phyloP scores from a whole-genome alignment of 2,888 invertebrate genomes.

The Hydriomena furcata region DNA sequence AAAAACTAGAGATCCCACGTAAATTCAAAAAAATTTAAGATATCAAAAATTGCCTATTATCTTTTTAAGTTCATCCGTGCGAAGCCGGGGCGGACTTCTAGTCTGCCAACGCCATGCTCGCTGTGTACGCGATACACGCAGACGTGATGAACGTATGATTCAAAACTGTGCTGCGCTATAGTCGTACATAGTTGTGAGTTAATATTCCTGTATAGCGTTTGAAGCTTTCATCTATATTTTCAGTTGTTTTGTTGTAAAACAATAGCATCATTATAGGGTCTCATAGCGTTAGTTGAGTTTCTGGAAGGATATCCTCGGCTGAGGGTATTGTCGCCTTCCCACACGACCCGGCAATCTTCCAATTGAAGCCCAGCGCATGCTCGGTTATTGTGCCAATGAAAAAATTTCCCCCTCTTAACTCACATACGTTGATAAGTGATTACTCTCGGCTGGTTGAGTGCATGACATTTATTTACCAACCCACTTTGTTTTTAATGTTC shows the following conservation, averaged over 20 bases:
- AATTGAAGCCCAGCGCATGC: slow-evolving; percentile 74
- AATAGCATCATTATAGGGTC: slow-evolving; percentile 15
- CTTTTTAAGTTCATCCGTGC: too few species aligned
- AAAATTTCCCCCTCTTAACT: slow-evolving; percentile 64
- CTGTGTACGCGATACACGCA: too few species aligned
- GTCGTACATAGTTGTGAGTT: too few species aligned
- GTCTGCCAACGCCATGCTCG: too few species aligned
- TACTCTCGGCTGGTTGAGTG: slow-evolving; percentile 9
- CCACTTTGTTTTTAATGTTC: background rate
- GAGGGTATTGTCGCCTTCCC: slow-evolving; percentile 77
- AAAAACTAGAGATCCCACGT: too few species aligned
- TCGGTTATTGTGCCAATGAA: slow-evolving; percentile 78
- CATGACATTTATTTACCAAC: background rate
- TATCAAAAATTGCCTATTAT: too few species aligned
- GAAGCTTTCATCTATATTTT: background rate
- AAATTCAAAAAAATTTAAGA: too few species aligned
- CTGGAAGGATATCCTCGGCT: slow-evolving; percentile 81
- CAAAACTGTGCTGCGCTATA: too few species aligned
- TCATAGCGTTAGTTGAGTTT: slow-evolving; percentile 57
- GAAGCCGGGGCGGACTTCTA: too few species aligned
- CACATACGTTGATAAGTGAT: slow-evolving; percentile 36
- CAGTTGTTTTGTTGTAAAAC: background rate
- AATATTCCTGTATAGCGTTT: too few species aligned
- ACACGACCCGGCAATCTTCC: slow-evolving; percentile 74
- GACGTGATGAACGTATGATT: too few species aligned